Evolutionary conservation across 2,113 vertebrate genomes (phyloP), one percentile per base, ranked within the genome.

Genomic region (Aspiorhynchus laticeps): DNA sequence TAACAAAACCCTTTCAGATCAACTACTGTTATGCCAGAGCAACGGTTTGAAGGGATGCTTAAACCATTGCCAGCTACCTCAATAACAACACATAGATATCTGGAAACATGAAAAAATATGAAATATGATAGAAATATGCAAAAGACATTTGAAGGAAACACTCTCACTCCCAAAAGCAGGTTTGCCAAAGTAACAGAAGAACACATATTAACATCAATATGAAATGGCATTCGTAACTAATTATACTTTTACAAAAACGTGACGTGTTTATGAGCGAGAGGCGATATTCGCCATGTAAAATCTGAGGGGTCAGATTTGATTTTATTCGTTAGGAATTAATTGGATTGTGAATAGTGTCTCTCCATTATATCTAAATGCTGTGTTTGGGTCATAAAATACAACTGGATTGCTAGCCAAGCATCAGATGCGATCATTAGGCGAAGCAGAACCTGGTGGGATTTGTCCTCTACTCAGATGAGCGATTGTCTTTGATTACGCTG

Each of bases 401-500:
- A 67, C 43, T 24, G 63, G 84, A 67, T 83, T 76, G 59, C 71
- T 41, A 87, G 65, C 31, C 43, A 46, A 82, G 67, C 81, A 56
- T 51, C 74, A n/a, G 24, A 26, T 38, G 43, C 41, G 83, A 88
- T 90, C 77, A 90, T 90, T 88, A 90, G 79, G 71, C 38, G 56
- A 74, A 84, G 88, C 83, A 59, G 71, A 88, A 83, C 80, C 83
- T 28, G 17, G 46, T 61, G 84, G 73, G 87, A 86, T 80, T 41
- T 36, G 48, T 71, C 59, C 80, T 77, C 46, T 81, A 51, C 77
- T 85, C 59, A 74, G 43, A 83, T 85, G 75, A 33, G 33, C 33
- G 71, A 61, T 69, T 80, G 53, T 19, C 61, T 79, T 84, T 88
- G 89, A 91, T 90, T 89, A 87, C n/a, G 75, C 63, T 53, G 38